Evolutionary conservation across 2,797 vertebrate genomes (phyloP).

Genomic region (Valencia hispanica): DNA sequence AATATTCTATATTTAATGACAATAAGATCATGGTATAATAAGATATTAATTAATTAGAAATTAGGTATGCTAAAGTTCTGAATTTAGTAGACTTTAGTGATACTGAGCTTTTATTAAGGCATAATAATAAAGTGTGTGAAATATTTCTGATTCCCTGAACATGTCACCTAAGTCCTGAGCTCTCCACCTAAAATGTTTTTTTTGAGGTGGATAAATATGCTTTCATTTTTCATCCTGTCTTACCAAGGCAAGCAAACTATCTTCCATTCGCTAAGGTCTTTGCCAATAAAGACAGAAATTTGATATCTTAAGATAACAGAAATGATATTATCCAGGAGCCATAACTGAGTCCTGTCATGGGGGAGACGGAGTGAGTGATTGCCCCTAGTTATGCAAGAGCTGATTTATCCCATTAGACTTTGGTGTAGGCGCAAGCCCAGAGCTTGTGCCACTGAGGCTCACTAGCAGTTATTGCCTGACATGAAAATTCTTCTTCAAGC

Average conservation of each 20-base stretch:
- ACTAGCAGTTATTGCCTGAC: slow-evolving; percentile 78
- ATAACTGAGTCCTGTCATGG: slow-evolving; percentile 84
- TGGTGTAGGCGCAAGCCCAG: slow-evolving; percentile 72
- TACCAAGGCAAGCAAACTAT: slow-evolving; percentile 53
- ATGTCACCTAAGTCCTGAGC: slow-evolving; percentile 46
- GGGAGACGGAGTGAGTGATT: slow-evolving; percentile 84
- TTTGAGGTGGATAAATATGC: slow-evolving; percentile 60
- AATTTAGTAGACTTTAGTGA: slow-evolving; percentile 9
- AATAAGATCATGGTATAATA: neutral
- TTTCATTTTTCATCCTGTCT: slow-evolving; percentile 69
- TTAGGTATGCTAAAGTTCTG: slow-evolving; percentile 13
- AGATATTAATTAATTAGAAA: slow-evolving; percentile 13
- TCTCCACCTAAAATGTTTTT: slow-evolving; percentile 38
- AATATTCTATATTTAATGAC: neutral
- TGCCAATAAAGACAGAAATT: slow-evolving; percentile 84
- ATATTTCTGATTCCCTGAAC: slow-evolving; percentile 34
- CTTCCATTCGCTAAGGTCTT: slow-evolving; percentile 70
- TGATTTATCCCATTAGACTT: slow-evolving; percentile 82
- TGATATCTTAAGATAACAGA: slow-evolving; percentile 86
- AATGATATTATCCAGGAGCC: slow-evolving; percentile 83
- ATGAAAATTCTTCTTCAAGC: slow-evolving; percentile 76
- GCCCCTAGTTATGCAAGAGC: slow-evolving; percentile 80
- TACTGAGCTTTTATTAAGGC: neutral
- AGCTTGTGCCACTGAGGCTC: slow-evolving; percentile 66
- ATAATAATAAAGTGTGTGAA: slow-evolving; percentile 28